Evolutionary conservation across 2,797 vertebrate species (phyloP).

Genomic region (Phaenicophaeus curvirostris): DNA sequence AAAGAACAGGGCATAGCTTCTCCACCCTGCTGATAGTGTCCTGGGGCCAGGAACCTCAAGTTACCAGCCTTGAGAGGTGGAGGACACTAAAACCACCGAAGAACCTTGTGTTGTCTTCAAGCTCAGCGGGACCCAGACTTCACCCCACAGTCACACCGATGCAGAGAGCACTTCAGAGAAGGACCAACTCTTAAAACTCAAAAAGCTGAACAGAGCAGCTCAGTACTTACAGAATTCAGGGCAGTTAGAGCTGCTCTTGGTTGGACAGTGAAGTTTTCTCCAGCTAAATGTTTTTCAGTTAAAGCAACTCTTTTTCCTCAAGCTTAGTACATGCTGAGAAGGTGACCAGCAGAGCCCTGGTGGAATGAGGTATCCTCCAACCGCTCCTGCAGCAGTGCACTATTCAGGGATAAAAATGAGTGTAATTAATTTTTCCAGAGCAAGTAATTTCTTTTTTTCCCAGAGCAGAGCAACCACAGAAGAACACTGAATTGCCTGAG

Average conservation of each 20-base stretch:
- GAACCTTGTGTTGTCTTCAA: not conserved
- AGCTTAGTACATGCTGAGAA: not conserved
- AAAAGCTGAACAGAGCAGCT: not conserved
- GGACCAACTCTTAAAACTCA: not conserved
- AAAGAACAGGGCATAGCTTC: not conserved
- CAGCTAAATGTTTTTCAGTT: not conserved
- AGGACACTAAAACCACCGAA: not conserved
- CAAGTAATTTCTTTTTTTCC: not conserved
- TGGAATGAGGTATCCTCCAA: not conserved
- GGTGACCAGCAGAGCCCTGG: not conserved
- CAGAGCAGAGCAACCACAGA: not conserved
- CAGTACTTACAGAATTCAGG: not conserved
- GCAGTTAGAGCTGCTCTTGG: not conserved
- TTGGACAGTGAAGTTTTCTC: not conserved
- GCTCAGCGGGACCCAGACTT: not conserved
- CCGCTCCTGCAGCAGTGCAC: not conserved
- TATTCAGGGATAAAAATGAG: not conserved
- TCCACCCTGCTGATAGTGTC: fast-evolving
- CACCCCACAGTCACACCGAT: not conserved
- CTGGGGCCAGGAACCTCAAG: not conserved
- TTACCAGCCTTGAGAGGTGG: not conserved
- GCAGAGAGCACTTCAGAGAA: not conserved
- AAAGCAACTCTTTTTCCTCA: not conserved
- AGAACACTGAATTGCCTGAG: not conserved
- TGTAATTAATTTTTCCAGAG: not conserved